Evolutionary conservation across 2,797 vertebrate genomes (phyloP), one percentile per base, ranked within the genome.

Genomic region (Epinephelus malabaricus): DNA sequence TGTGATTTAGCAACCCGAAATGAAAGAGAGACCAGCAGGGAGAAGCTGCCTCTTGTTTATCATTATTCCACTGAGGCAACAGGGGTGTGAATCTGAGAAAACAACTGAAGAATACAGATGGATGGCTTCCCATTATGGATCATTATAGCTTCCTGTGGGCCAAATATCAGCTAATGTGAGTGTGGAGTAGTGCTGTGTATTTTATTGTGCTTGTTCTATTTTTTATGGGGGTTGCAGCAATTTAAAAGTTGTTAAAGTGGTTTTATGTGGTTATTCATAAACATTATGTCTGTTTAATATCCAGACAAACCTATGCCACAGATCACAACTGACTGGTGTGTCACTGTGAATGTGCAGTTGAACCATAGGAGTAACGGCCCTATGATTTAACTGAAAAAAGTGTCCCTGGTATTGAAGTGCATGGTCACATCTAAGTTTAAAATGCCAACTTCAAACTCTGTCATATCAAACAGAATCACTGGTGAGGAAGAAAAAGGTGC

Each of bases 81-180:
- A 69, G 18, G 66, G 61, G 40, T 80, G 64, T 84, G 80, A 88
- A 86, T 71, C 15, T 69, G 61, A 82, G 71, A 81, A 79, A 81
- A 76, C 73, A 85, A 67, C 60, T 47, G 51, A 82, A 74, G 40
- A 76, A 67, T 62, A 80, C 69, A 88, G 76, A 89, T 66, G 63
- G 73, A 79, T 71, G 46, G 75, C 30, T 88, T 86, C 86, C 64
- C 76, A 82, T 90, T 82, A 89, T 70, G 69, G 69, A 69, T 85
- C 79, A 83, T 85, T 79, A 79, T 18, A 59, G 70, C 58, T 67
- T 78, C 74, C 62, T 65, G 40, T 61, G 58, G 62, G 73, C 67
- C 63, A 84, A 70, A 72, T 54, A 79, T 77, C 49, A 69, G 68
- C 69, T 81, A 69, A 83, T 86, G 79, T 50, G 59, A 82, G 46